Conservation (phyloP, 2,888 invertebrate genomes). For the Chymomyza procnemis region DNA sequence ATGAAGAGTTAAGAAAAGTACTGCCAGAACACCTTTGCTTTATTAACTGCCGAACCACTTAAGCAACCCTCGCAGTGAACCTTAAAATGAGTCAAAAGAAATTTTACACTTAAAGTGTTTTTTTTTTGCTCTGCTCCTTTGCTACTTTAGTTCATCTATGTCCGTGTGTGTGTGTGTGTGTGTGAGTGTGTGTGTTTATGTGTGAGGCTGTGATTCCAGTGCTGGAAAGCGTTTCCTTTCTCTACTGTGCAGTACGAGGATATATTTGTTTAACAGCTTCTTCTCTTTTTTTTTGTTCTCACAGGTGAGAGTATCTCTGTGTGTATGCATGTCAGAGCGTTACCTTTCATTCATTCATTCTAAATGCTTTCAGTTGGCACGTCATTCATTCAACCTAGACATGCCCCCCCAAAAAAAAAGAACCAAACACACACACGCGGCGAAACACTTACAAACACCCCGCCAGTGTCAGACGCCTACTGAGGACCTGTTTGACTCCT, state of each 20-base stretch:
- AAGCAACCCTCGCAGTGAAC: constrained; percentile 27
- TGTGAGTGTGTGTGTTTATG: constrained; percentile 35
- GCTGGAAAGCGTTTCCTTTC: constrained; percentile 22
- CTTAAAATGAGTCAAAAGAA: constrained; percentile 71
- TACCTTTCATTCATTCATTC: constrained; percentile 43
- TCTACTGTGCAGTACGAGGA: neutral
- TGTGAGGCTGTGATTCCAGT: constrained; percentile 32
- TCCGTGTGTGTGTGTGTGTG: constrained; percentile 13
- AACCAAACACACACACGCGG: neutral
- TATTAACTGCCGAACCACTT: too few species aligned
- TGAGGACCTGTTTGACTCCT: constrained; percentile 11
- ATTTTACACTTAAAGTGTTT: constrained; percentile 70
- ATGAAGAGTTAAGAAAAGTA: too few species aligned
- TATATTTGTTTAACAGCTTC: constrained; percentile 52
- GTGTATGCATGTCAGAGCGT: constrained; percentile 18
- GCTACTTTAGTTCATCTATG: constrained; percentile 40
- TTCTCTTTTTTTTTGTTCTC: constrained; percentile 10
- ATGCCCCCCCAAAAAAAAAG: constrained; percentile 20
- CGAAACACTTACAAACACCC: neutral
- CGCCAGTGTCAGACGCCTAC: constrained; percentile 11
- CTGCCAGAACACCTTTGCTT: too few species aligned
- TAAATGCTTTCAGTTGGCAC: constrained; percentile 41
- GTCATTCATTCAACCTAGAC: constrained; percentile 47
- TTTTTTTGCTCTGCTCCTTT: constrained; percentile 24
- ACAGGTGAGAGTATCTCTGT: neutral